Evolutionary conservation across 2,888 invertebrate genomes (phyloP).

Genomic region (Fragum fragum): DNA sequence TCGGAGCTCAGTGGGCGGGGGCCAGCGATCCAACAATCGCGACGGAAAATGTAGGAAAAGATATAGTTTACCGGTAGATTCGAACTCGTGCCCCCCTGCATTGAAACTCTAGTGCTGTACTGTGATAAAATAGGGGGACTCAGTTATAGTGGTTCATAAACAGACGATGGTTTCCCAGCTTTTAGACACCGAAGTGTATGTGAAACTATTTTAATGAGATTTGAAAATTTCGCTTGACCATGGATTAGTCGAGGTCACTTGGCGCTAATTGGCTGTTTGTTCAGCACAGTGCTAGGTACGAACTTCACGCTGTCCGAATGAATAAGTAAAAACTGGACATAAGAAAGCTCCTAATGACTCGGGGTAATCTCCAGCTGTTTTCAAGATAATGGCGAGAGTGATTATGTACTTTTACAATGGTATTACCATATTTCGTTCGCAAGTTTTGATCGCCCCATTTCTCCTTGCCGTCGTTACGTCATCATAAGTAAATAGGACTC

Average conservation of each 20-base stretch:
- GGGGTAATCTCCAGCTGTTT: conserved; percentile 18
- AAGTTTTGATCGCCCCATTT: not conserved
- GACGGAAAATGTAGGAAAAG: no score
- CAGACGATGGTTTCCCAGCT: not conserved
- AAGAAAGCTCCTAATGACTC: conserved; percentile 27
- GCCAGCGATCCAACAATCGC: no score
- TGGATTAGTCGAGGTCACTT: conserved; percentile 38
- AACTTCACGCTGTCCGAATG: conserved; percentile 34
- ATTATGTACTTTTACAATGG: conserved; percentile 14
- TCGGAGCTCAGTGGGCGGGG: no score
- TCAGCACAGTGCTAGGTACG: conserved; percentile 34
- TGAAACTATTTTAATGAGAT: conserved; percentile 29
- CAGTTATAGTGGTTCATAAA: not conserved
- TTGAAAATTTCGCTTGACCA: conserved; percentile 41
- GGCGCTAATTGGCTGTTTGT: conserved; percentile 46
- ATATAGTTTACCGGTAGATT: no score
- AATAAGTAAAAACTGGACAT: conserved; percentile 12
- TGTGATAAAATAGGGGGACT: no score
- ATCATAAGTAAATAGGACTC: conserved; percentile 10
- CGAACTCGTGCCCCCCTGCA: no score
- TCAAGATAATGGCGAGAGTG: not conserved
- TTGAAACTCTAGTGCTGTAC: no score
- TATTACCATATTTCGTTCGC: not conserved
- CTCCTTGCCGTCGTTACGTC: not conserved
- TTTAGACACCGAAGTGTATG: not conserved